Evolutionary conservation across 2,797 vertebrate species (phyloP).

Genomic region (Gymnothorax reevesii): DNA sequence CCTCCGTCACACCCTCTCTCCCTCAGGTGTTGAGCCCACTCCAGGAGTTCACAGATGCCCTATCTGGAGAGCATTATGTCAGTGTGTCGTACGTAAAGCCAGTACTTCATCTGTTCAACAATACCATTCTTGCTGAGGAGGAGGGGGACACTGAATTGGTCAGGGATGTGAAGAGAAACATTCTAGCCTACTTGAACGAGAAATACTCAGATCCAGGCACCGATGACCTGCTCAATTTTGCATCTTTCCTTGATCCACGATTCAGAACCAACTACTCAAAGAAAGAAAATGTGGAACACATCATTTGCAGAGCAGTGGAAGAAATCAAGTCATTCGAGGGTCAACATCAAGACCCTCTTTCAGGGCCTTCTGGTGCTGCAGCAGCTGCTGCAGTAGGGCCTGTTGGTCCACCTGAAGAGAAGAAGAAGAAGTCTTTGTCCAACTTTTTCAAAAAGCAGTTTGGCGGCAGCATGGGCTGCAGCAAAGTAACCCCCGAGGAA

Average conservation of each 20-base stretch:
- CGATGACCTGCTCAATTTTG: background rate
- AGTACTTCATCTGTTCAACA: slow-evolving; percentile 20
- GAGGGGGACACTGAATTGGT: background rate
- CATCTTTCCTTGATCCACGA: background rate
- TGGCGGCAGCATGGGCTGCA: background rate
- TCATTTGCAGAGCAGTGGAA: background rate
- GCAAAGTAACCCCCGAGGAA: too few species aligned
- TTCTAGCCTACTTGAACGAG: background rate
- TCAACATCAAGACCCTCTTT: too few species aligned
- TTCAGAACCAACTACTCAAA: background rate
- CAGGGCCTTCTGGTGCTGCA: too few species aligned
- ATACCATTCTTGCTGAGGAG: background rate
- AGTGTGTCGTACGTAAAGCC: slow-evolving; percentile 15
- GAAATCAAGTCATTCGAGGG: too few species aligned
- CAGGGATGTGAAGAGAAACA: too few species aligned
- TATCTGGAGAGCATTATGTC: background rate
- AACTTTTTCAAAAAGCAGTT: too few species aligned
- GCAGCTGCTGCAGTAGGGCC: too few species aligned
- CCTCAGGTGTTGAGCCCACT: background rate
- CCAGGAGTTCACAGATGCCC: background rate
- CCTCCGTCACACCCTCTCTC: too few species aligned
- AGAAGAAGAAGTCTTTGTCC: too few species aligned
- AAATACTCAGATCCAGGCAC: background rate
- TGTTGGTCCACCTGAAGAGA: too few species aligned
- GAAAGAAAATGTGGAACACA: background rate